Evolutionary conservation across 2,113 vertebrate genomes (phyloP).

Genomic region (Halcyon malimbica): DNA sequence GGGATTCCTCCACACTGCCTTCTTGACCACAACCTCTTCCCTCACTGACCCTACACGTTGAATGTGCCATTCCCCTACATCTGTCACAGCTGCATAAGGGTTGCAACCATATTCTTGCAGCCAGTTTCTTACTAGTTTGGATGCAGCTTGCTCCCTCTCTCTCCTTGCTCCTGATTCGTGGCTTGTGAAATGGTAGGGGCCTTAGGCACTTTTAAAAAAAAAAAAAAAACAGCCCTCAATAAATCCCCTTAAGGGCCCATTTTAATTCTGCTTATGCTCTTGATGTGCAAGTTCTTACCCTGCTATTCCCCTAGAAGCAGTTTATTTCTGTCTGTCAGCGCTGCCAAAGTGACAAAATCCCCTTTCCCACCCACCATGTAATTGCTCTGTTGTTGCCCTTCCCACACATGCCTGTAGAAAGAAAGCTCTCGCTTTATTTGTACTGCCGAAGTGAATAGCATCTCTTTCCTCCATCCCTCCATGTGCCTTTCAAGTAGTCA

Average conservation of each 20-base stretch:
- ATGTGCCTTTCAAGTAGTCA: slow-evolving; percentile 44
- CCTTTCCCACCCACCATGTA: slow-evolving; percentile 64
- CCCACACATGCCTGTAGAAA: slow-evolving; percentile 61
- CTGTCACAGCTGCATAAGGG: background rate
- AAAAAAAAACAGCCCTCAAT: background rate
- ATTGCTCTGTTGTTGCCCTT: slow-evolving; percentile 71
- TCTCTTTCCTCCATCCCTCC: slow-evolving; percentile 39
- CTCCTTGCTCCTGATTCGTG: background rate
- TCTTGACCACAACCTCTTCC: background rate
- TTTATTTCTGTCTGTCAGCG: slow-evolving; percentile 69
- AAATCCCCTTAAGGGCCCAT: slow-evolving; percentile 49
- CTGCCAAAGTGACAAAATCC: slow-evolving; percentile 68
- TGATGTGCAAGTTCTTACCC: slow-evolving; percentile 62
- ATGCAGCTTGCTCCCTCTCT: background rate
- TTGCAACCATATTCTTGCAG: background rate
- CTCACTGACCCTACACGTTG: accelerated
- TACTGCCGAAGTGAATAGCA: slow-evolving; percentile 47
- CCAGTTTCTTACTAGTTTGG: background rate
- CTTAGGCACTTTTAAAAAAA: slow-evolving; percentile 19
- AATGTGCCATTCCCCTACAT: accelerated
- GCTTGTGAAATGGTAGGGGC: slow-evolving; percentile 20
- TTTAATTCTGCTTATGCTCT: slow-evolving; percentile 61
- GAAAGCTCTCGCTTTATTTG: slow-evolving; percentile 32
- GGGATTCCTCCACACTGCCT: background rate
- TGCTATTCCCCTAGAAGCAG: slow-evolving; percentile 58